Base-by-base conservation (phyloP, 2,888 invertebrate genomes). In the Drosophila suboccidentalis region DNA sequence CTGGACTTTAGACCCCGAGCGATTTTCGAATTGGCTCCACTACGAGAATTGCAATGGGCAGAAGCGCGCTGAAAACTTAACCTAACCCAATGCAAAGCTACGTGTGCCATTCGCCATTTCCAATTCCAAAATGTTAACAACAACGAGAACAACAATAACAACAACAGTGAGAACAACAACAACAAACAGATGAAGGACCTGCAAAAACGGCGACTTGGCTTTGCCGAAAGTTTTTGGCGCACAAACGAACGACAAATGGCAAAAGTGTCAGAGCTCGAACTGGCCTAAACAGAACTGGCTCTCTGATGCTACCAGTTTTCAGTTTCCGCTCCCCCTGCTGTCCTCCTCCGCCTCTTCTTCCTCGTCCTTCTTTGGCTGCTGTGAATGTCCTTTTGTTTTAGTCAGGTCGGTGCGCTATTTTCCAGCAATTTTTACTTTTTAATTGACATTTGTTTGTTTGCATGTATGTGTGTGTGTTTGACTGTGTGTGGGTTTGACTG, bases 361-460 rank as follows among this genome's bases (percentile, higher is more conserved):
- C 22, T 11, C 19, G 19, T 19, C 8, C 39, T 41, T 10, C 29
- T 26, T 55, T 19, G 4, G 34, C 4, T 34, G 6, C 13, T 32
- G 11, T 49, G 61, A 22, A 26, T 53, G 72, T 49, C 38, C 81
- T 74, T 87, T 84, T 84, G 87, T 84, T 84, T 75, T 65, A 75
- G 82, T 46, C 80, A 77, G 85, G 72, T 85, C 77, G 85, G 87
- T 79, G 80, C 75, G 87, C 87, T 74, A 88, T 86, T 88, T 86
- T 83, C 87, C 66, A 79, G 87, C 89, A 83, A 86, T 86, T 88
- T 86, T 86, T 86, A 83, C 83, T 88, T 88, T 88, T 86, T 86
- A 86, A 86, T 86, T 86, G 85, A 88, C 89, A 86, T 83, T 86
- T 86, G 89, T 88, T 86, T 88, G 78, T 70, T 65, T 50, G 15